Evolutionary conservation across 2,888 invertebrate genomes (phyloP), one percentile per base, ranked within the genome.

Genomic region (Leucozona laternaria): DNA sequence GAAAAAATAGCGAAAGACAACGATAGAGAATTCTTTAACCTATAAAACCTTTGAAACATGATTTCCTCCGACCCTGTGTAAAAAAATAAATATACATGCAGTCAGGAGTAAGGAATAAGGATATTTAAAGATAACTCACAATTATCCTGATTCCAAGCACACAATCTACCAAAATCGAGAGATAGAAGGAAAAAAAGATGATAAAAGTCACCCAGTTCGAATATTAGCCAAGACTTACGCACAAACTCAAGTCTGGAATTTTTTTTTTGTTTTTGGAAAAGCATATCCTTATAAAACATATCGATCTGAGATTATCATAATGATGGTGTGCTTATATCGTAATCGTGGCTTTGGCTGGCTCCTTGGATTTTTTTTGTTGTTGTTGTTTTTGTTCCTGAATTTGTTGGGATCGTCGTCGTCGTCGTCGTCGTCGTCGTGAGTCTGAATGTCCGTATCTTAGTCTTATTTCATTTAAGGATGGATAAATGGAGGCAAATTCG

Each of bases 251-350:
- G 58, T 6, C 20, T 25, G 45, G 25, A n/a, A 2, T 25, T 28
- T 28, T 53, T 25, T 53, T 53, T 13, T 6, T 50, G 3, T 22
- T 58, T 43, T 17, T 2, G 13, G 3, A 11, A 10, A 48, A 31
- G 62, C 66, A 66, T 79, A 60, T 84, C 84, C 84, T 79, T 76
- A 79, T 71, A 64, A 76, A 79, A 84, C 79, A 90, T 91, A 91
- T 91, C 91, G 91, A 91, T 91, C 91, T 90, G 90, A 91, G 91
- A 91, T 91, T 91, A 91, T 91, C 90, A 90, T 91, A 91, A 91
- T 91, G 91, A 91, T 90, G 91, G 90, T 91, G 90, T 91, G 91
- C 91, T 91, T 91, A 91, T 90, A 89, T 89, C 90, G 91, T 91
- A 91, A 91, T 91, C 90, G 90, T 76, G 76, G 75, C 75, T 84